Evolutionary conservation across 2,888 invertebrate genomes (phyloP), one percentile per base, ranked within the genome.

Genomic region (Urechis unicinctus): DNA sequence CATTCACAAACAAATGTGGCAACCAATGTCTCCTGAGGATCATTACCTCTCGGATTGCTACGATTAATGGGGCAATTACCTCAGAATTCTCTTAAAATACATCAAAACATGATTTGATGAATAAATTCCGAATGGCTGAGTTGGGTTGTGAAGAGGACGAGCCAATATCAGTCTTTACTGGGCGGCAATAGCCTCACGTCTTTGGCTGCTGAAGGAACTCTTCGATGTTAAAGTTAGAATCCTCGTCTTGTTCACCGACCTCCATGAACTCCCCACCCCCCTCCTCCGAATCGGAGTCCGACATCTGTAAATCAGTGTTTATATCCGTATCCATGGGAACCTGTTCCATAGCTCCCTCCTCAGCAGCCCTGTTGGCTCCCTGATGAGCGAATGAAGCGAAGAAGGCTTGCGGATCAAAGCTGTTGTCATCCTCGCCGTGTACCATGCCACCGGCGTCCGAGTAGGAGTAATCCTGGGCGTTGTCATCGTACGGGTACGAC

Each of bases 361-460:
- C 25, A 6, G 41, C 43, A 1, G 26, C 44, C 6, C 53, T 22
- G n/a, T 13, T 28, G 24, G n/a, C 36, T 6, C 30, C 26, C 52
- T 59, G 53, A 5, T 56, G 53, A 9, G 51, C 50, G 36, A 59
- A 57, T 13, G 59, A 57, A n/a, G 41, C 55, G 57, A 63, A 63
- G 56, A 63, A 63, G 42, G 56, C 59, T 2, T 51, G 46, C 4
- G 63, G 63, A 42, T 63, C 63, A 36, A 62, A 63, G 25, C 55
- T 60, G 42, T 59, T 45, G 1, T 44, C 49, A 5, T 50, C 45
- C 6, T 53, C 53, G 2, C 22, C 49, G 3, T n/a, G 25, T 13
- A 25, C 22, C 4, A 42, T 43, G 13, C 21, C 21, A 2, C 41
- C 41, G 28, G 29, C 43, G n/a, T 30, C 46, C 4, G 30, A 36